A percentile compares a stretch with the other conserved stretches of the same genome.
Evolutionary conservation across 2,797 vertebrate genomes (phyloP).

Genomic region (Pangasius macronema): DNA sequence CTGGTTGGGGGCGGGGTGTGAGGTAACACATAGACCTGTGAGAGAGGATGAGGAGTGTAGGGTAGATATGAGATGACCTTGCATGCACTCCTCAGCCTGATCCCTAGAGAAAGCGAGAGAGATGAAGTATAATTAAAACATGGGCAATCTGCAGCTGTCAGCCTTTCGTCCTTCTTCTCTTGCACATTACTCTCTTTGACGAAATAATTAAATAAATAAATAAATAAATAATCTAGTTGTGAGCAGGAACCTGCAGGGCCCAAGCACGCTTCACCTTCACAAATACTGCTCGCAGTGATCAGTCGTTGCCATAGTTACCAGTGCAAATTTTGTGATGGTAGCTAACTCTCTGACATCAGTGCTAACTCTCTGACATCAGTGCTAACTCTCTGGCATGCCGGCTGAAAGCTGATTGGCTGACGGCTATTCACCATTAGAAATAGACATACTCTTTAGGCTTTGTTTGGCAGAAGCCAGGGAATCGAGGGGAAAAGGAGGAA

Average conservation of each 20-base stretch:
- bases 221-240: neutral
- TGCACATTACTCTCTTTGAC: slow-evolving; percentile 29
- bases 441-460: neutral
- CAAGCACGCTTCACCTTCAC: neutral
- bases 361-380: neutral
- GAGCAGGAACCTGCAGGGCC: neutral
- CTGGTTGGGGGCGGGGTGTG: neutral
- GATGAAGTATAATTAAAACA: slow-evolving; percentile 51
- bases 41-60: neutral
- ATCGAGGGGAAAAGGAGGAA: neutral
- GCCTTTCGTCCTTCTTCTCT: slow-evolving; percentile 12
- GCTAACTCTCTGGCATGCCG: neutral
- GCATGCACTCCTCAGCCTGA: neutral
- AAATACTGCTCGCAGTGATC: neutral
- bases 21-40: neutral
- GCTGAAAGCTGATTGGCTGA: neutral
- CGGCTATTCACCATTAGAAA: neutral
- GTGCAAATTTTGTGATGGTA: neutral
- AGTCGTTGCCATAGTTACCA: neutral
- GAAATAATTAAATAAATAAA: neutral
- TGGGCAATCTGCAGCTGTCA: slow-evolving; percentile 53
- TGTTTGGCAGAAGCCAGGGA: neutral
- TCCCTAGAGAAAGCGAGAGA: slow-evolving; percentile 21
- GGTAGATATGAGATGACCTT: slow-evolving; percentile 7
- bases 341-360: neutral